Evolutionary conservation across 1,140 invertebrate species (phyloP), one percentile per base, ranked within the genome.

Genomic region (Hycleus phaleratus): DNA sequence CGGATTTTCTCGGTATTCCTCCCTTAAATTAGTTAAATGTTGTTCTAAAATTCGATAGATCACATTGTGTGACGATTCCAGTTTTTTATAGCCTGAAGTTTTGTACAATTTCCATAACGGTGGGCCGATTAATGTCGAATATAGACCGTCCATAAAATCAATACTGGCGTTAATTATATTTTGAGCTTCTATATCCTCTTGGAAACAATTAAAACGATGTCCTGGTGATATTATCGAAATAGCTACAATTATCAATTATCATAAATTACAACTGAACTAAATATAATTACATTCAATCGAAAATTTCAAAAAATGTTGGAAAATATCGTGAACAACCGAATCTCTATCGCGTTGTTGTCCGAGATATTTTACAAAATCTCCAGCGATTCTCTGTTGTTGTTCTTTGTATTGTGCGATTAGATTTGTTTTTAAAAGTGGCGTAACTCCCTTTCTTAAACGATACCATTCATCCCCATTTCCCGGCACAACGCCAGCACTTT

Each of bases 81-180:
- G 52, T 57, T 73, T 65, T 54, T 53, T 66, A 48, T 74, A 75
- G n/a, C 63, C 70, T 49, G 64, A 50, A 48, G 69, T 75, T 63
- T 73, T 72, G 47, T 56, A 69, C 6, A 71, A 38, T 64, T 70
- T 71, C 74, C 74, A 75, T 11, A 74, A 26, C 40, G 72, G 72
- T 1, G 67, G 68, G 24, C 71, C 74, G 4, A 70, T 69, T 5
- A 74, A 53, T 26, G 71, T 74, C 12, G 53, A 43, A 47, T 74
- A 73, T 11, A 75, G 49, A 11, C 73, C 73, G 12, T 75, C 72
- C 73, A 75, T 73, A 46, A 75, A 74, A 58, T 72, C 64, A 11
- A 65, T 67, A 54, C 68, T 74, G 9, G 72, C 71, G 49, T 62
- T 54, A 7, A 69, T 59, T 18, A 74, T 69, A 46, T 62, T 42